These are phyloP conservation scores for Blastobasis lacticolella DNA, from an alignment of 2,888 invertebrate genomes.

Conservation along the genomic window DNA sequence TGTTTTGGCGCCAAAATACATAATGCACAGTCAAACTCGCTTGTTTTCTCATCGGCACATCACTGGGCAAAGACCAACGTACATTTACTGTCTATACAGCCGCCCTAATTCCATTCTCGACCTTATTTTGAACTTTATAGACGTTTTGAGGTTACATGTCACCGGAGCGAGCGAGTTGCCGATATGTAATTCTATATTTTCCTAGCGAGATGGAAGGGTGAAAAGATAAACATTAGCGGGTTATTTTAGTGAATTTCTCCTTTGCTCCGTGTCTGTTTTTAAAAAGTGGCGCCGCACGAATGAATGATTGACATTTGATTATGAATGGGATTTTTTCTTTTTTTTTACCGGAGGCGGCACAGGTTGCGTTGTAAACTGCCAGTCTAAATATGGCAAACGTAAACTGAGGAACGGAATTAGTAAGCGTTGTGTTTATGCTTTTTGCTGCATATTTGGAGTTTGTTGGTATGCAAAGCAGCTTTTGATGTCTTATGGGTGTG, in stretches of 20 bases:
- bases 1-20: constrained; percentile 74
- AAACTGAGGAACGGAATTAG: not conserved
- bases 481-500: too few relatives aligned
- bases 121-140: constrained; percentile 22
- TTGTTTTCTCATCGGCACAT: constrained; percentile 71
- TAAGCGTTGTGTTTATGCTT: not conserved
- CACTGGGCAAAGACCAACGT: constrained; percentile 47
- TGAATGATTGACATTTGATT: constrained; percentile 57
- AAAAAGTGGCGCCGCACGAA: constrained; percentile 62
- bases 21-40: constrained; percentile 67
- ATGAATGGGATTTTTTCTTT: constrained; percentile 31
- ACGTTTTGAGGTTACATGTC: constrained; percentile 8
- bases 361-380: not conserved
- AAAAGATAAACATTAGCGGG: constrained; percentile 65
- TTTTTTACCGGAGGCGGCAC: constrained; percentile 20
- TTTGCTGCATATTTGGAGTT: too few relatives aligned
- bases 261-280: constrained; percentile 49
- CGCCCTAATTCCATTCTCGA: constrained; percentile 18
- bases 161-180: constrained; percentile 19
- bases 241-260: constrained; percentile 69
- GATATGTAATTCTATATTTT: constrained; percentile 70
- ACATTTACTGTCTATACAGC: constrained; percentile 19
- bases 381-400: constrained; percentile 5
- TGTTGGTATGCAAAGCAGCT: too few relatives aligned
- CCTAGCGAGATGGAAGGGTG: constrained; percentile 67